Percentiles rank a stretch among this genome's conserved stretches.
These are phyloP conservation scores for Crax fasciolata DNA, from an alignment of 2,797 vertebrate genomes.

Conservation along the genomic window DNA sequence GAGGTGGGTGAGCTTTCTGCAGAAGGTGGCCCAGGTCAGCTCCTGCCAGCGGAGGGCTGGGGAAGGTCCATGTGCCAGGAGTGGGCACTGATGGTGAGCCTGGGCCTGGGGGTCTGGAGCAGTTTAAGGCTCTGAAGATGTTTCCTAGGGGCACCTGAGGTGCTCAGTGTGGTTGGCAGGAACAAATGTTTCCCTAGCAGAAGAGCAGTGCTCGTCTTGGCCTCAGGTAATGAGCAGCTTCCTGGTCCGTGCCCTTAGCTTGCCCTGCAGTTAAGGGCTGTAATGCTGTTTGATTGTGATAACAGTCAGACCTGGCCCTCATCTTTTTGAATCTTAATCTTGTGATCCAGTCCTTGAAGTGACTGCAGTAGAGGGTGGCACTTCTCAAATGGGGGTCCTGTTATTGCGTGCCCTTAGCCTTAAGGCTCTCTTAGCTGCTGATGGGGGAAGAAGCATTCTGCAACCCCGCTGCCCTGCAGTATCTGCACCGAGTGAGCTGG, in stretches of 20 bases:
- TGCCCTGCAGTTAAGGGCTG: background rate
- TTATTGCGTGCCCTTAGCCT: accelerated
- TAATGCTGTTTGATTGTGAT: background rate
- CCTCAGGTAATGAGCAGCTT: background rate
- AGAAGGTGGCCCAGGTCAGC: background rate
- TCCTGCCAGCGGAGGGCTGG: accelerated
- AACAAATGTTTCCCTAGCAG: background rate
- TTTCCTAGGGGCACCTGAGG: background rate
- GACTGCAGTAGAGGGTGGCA: background rate
- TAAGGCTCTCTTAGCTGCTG: background rate
- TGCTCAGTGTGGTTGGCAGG: background rate
- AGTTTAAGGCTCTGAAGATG: background rate
- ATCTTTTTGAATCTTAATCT: background rate
- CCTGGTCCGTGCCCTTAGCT: background rate
- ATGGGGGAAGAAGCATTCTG: background rate
- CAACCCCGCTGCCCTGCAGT: accelerated
- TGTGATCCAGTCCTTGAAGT: background rate
- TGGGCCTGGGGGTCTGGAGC: background rate
- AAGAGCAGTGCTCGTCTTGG: background rate
- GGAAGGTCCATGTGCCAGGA: background rate
- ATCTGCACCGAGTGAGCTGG: background rate
- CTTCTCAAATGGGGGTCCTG: background rate
- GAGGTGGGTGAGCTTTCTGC: background rate
- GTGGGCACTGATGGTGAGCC: accelerated
- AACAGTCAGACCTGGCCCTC: background rate